phyloP scores from a whole-genome alignment of 2,113 vertebrate species.

The Ellobius talpinus region DNA sequence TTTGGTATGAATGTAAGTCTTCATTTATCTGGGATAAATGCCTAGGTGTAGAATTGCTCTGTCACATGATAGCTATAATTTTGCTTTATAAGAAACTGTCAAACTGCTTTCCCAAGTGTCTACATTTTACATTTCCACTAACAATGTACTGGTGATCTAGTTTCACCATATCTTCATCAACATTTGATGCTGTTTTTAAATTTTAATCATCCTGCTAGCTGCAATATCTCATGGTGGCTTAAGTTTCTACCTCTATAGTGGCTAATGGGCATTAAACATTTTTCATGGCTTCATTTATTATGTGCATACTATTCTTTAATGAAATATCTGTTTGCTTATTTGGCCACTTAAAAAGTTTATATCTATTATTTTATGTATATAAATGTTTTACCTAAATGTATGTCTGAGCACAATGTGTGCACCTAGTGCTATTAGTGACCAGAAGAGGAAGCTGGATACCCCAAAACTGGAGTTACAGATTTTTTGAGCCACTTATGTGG shows the following conservation, averaged over 20 bases:
- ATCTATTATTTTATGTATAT: not conserved
- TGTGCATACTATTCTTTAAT: not conserved
- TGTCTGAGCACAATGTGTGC: not conserved
- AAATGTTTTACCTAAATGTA: not conserved
- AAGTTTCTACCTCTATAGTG: not conserved
- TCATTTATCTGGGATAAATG: slow-evolving; percentile 1
- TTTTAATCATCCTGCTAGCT: not conserved
- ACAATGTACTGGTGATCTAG: not conserved
- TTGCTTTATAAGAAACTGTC: not conserved
- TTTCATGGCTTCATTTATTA: not conserved
- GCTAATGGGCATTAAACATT: not conserved
- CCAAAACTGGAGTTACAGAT: not conserved
- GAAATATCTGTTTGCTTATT: not conserved
- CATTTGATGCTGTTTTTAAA: slow-evolving; percentile 29
- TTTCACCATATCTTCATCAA: not conserved
- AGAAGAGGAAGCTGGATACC: not conserved
- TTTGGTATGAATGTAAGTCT: not conserved
- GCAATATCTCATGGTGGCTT: not conserved
- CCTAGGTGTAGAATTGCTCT: not conserved
- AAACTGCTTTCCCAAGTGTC: not conserved
- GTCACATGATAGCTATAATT: not conserved
- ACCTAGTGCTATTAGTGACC: not conserved
- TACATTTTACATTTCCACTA: slow-evolving; percentile 1
- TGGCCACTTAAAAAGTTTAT: not conserved
- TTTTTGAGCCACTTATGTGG: not conserved